These are phyloP conservation scores for Geopemphigus sp. DNA, from an alignment of 1,140 invertebrate species.

Conservation along the genomic window DNA sequence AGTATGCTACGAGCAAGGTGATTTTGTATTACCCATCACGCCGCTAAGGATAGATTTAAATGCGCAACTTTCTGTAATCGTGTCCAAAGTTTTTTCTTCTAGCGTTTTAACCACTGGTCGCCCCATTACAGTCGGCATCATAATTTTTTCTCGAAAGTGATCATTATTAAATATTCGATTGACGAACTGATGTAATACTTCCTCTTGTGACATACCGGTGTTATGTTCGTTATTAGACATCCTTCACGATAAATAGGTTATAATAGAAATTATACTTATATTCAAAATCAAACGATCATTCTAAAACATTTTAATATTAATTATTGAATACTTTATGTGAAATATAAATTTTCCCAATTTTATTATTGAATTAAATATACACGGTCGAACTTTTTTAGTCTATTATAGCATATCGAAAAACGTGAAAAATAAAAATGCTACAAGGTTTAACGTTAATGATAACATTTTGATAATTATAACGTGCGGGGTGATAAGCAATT, in stretches of 20 bases:
- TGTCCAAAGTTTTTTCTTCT: slow-evolving; percentile 84
- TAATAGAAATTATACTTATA: too few relatives aligned
- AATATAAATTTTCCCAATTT: too few relatives aligned
- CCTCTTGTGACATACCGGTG: slow-evolving; percentile 10
- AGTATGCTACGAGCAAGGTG: not conserved
- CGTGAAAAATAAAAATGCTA: too few relatives aligned
- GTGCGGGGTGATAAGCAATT: too few relatives aligned
- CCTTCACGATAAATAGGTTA: not conserved
- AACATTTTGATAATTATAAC: too few relatives aligned
- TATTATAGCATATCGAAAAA: too few relatives aligned
- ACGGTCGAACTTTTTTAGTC: too few relatives aligned
- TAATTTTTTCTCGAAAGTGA: slow-evolving; percentile 74
- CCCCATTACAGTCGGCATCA: slow-evolving; percentile 74
- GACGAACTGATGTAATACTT: slow-evolving; percentile 20
- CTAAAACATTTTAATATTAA: too few relatives aligned
- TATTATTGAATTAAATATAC: too few relatives aligned
- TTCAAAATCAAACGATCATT: too few relatives aligned
- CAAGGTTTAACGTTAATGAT: too few relatives aligned
- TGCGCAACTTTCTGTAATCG: slow-evolving; percentile 83
- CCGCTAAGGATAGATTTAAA: slow-evolving; percentile 90
- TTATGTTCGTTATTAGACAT: not conserved
- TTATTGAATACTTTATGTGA: too few relatives aligned
- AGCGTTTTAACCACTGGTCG: slow-evolving; percentile 77
- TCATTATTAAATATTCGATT: slow-evolving; percentile 58
- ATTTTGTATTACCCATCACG: slow-evolving; percentile 69